Base-by-base conservation (phyloP, 2,113 vertebrate species). In the Tyrannus savana region DNA sequence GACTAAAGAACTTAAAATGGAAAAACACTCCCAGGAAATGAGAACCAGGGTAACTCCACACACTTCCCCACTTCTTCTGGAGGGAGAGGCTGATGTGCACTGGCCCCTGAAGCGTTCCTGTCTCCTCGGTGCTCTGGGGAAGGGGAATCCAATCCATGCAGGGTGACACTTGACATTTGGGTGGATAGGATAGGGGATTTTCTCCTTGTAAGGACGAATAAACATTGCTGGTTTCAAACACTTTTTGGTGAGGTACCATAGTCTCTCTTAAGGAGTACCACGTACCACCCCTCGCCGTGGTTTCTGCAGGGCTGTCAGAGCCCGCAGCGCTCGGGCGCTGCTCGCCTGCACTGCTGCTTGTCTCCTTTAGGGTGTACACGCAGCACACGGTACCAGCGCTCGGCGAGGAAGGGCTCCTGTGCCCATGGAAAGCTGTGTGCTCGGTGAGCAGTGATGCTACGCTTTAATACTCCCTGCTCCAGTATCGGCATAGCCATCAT, bases 1-100 rank as follows among this genome's bases (percentile, higher is more conserved):
- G 95, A 67, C 47, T 24, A 47, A 81, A 84, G 96, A 98, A 97
- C 64, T 96, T 39, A 66, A 93, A 63, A 31, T 14, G 6, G 27
- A 17, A 66, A 49, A 50, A 14, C 23, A 9, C 83, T n/a, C 79
- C 41, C 6, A 16, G 78, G 52, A 89, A 92, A 68, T 0, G 19
- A 84, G 25, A 31, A 25, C 14, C 35, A 7, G 41, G 35, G 4
- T 5, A 74, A 27, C 10, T 8, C 42, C 33, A 23, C 66, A 19
- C 3, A 19, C 49, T 79, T 7, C 68, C 6, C 23, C 3, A 24
- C 52, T 52, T 11, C 17, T 76, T 10, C 66, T 42, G 87, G 55
- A 62, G 35, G 42, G 85, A 67, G 21, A 66, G 25, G 13, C 62
- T 72, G 37, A 23, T 0, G 5, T 7, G 3, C 18, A 12, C 50